These are phyloP conservation scores for Drosophila baimaii DNA, from an alignment of 1,140 invertebrate species.

Conservation along the genomic window DNA sequence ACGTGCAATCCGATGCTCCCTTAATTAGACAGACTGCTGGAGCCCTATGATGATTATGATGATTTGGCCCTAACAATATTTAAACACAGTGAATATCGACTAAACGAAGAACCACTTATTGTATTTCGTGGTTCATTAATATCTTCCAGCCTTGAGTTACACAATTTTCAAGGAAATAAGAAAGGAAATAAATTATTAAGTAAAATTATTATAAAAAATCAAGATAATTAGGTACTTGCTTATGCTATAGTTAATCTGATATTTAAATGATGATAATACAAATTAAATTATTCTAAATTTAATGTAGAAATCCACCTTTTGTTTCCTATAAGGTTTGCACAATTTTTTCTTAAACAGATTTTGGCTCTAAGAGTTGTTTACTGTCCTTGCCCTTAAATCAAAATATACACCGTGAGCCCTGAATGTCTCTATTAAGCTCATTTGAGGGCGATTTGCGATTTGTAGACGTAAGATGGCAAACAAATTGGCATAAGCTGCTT, in stretches of 20 bases:
- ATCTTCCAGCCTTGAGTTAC: too few relatives aligned
- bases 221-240: background rate
- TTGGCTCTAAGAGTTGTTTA: background rate
- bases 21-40: slow-evolving; percentile 25
- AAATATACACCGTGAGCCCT: slow-evolving; percentile 5
- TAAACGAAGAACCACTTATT: background rate
- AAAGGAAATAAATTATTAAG: background rate
- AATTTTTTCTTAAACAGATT: background rate
- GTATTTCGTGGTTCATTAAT: background rate
- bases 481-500: slow-evolving; percentile 74
- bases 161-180: background rate
- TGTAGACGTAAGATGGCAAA: slow-evolving; percentile 50
- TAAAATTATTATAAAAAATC: background rate
- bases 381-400: slow-evolving; percentile 14
- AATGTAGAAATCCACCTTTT: too few relatives aligned
- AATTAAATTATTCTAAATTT: too few relatives aligned
- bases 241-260: too few relatives aligned
- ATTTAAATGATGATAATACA: background rate
- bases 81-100: slow-evolving; percentile 3
- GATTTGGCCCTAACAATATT: slow-evolving; percentile 5
- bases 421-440: slow-evolving; percentile 15
- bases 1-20: slow-evolving; percentile 23
- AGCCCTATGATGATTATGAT: slow-evolving; percentile 10
- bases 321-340: too few relatives aligned
- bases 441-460: slow-evolving; percentile 54